These are phyloP conservation scores for Seriola dumerili DNA, from an alignment of 2,113 vertebrate species.

Conservation along the genomic window DNA sequence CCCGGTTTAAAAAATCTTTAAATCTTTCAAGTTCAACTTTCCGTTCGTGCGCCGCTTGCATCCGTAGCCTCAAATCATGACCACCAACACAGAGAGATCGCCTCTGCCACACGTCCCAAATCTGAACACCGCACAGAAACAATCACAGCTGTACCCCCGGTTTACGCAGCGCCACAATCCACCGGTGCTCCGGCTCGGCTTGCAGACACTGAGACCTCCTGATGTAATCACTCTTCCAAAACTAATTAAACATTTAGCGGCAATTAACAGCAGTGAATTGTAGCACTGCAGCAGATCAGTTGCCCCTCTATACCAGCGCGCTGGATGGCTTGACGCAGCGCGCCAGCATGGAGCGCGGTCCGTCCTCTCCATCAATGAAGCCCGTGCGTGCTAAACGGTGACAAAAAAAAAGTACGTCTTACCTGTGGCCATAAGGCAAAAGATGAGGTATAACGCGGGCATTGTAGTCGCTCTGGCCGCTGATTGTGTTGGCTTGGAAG, in stretches of 20 bases:
- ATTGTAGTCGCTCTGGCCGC: conserved; percentile 66
- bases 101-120: conserved; percentile 8
- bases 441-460: conserved; percentile 76
- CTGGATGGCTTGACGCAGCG: conserved; percentile 79
- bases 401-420: conserved; percentile 48
- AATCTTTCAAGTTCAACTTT: conserved; percentile 47
- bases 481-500: conserved; percentile 49
- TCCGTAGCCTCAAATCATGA: background rate
- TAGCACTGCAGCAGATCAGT: conserved; percentile 72
- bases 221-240: conserved; percentile 41
- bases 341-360: conserved; percentile 51
- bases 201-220: background rate
- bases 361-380: conserved; percentile 29
- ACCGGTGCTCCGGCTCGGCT: background rate
- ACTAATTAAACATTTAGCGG: conserved; percentile 59
- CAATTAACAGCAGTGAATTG: conserved; percentile 58
- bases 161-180: conserved; percentile 39
- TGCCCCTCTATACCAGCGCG: conserved; percentile 48
- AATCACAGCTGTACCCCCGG: background rate
- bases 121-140: conserved; percentile 13
- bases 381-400: conserved; percentile 1
- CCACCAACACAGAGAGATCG: conserved; percentile 10
- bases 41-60: conserved; percentile 15
- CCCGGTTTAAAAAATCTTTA: background rate
- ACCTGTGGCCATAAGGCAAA: conserved; percentile 85